Evolutionary conservation across 2,113 vertebrate genomes (phyloP).

Genomic region (Bostrychus sinensis): DNA sequence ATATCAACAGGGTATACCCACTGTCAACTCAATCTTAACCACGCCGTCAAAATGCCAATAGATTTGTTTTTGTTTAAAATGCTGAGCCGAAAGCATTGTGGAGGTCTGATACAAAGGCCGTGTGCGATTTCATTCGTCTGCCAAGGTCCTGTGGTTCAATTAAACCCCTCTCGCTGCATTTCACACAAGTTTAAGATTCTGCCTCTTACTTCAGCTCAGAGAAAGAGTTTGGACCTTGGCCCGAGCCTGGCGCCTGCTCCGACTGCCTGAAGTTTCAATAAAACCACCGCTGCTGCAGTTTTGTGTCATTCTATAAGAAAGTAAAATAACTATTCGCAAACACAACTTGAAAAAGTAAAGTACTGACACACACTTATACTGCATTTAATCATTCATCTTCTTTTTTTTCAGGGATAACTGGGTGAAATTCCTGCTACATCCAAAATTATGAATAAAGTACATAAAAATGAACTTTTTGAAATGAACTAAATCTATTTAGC

Average conservation of each 20-base stretch:
- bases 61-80: conserved; percentile 13
- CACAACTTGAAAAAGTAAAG: background rate
- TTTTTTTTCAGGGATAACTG: too few relatives aligned
- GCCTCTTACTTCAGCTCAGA: background rate
- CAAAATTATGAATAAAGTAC: too few relatives aligned
- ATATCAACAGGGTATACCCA: conserved; percentile 5
- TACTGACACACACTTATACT: background rate
- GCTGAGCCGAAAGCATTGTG: background rate
- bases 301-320: background rate
- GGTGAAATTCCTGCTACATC: too few relatives aligned
- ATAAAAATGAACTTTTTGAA: too few relatives aligned
- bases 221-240: background rate
- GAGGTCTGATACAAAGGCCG: conserved; percentile 5
- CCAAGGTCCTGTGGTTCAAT: conserved; percentile 9
- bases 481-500: too few relatives aligned
- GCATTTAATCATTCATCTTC: too few relatives aligned
- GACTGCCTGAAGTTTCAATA: background rate
- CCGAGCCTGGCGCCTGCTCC: background rate
- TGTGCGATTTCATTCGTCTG: background rate
- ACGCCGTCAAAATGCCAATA: background rate
- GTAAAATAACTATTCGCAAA: background rate
- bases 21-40: conserved; percentile 2
- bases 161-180: background rate
- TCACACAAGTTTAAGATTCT: conserved; percentile 10
- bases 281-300: background rate